These are phyloP conservation scores for Leptinotarsa tumamoca DNA, from an alignment of 2,888 invertebrate genomes.

Conservation along the genomic window DNA sequence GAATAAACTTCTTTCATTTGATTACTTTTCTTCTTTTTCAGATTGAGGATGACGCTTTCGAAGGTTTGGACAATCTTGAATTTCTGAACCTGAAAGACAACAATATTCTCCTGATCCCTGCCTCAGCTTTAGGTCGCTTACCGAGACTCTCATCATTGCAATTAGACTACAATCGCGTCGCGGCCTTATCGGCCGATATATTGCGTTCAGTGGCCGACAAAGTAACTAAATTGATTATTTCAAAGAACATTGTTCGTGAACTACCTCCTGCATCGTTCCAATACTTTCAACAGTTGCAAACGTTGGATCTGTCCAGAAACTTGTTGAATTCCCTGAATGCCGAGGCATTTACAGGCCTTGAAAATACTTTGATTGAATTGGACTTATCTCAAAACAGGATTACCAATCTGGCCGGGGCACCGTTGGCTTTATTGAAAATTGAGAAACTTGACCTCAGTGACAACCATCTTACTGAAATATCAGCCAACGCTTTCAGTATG, in stretches of 20 bases:
- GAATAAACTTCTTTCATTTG: no score
- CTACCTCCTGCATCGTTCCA: constrained; percentile 84
- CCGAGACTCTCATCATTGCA: constrained; percentile 80
- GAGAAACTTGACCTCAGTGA: constrained; percentile 81
- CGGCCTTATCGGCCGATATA: constrained; percentile 84
- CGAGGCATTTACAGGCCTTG: constrained; percentile 82
- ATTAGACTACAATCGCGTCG: constrained; percentile 88
- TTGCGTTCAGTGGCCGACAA: constrained; percentile 79
- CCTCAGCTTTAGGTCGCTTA: constrained; percentile 83
- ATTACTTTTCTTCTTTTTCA: constrained; percentile 62
- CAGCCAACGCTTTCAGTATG: constrained; percentile 75
- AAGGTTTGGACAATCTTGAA: constrained; percentile 82
- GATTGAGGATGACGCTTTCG: constrained; percentile 91
- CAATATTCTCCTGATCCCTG: constrained; percentile 87
- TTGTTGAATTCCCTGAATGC: constrained; percentile 78
- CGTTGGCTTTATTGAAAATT: constrained; percentile 74
- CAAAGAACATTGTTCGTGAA: constrained; percentile 88
- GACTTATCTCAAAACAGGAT: constrained; percentile 82
- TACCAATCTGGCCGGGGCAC: constrained; percentile 74
- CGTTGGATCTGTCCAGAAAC: constrained; percentile 85
- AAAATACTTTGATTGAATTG: constrained; percentile 78
- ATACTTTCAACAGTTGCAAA: constrained; percentile 78
- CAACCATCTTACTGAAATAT: constrained; percentile 81
- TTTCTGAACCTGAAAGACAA: constrained; percentile 86
- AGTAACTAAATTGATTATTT: constrained; percentile 77